These are phyloP conservation scores for Podarcis lilfordi DNA, from an alignment of 2,797 vertebrate genomes.

Conservation along the genomic window DNA sequence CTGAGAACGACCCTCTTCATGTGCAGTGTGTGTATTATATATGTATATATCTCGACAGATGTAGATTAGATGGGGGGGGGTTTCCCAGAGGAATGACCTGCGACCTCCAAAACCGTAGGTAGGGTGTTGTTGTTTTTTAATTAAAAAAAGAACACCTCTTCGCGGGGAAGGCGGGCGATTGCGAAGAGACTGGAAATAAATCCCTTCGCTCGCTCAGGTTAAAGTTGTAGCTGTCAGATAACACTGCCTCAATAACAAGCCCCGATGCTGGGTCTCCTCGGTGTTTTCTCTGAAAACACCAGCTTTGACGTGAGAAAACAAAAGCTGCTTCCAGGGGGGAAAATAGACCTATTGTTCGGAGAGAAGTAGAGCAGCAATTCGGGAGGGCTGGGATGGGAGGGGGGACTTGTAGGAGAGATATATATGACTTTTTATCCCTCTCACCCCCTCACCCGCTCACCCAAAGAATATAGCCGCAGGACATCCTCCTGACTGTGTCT, in stretches of 20 bases:
- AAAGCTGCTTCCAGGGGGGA: neutral
- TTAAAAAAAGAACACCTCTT: neutral
- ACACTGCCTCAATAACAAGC: neutral
- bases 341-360: conserved; percentile 24
- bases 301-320: conserved; percentile 14
- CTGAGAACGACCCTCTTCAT: neutral
- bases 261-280: neutral
- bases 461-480: neutral
- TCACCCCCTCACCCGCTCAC: no score
- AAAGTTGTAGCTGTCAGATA: conserved; percentile 30
- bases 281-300: conserved; percentile 2
- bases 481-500: neutral
- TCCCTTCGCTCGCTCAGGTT: neutral
- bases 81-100: no score
- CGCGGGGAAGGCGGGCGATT: no score
- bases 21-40: neutral
- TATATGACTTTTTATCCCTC: neutral
- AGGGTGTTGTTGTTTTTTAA: neutral
- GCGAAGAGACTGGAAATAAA: neutral
- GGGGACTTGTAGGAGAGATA: neutral
- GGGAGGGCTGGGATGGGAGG: neutral
- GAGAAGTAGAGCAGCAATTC: neutral
- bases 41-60: neutral
- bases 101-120: neutral
- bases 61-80: neutral